These are phyloP conservation scores for Passer montanus DNA, from an alignment of 2,113 vertebrate species.

Conservation along the genomic window DNA sequence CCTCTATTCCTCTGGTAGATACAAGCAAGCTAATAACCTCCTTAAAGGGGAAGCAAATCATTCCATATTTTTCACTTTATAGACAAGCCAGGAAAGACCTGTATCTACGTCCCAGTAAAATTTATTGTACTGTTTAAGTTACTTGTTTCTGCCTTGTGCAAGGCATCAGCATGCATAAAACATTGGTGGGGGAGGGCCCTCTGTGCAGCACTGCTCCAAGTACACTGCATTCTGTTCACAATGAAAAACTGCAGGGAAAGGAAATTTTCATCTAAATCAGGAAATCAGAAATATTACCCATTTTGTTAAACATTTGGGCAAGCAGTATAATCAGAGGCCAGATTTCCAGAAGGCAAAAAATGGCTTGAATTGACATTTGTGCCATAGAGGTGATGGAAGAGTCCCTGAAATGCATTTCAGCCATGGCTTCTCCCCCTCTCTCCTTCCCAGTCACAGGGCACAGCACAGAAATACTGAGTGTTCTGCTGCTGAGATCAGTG, in stretches of 20 bases:
- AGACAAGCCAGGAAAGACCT: conserved; percentile 67
- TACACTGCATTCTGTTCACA: not conserved
- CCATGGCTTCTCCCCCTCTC: not conserved
- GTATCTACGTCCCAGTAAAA: conserved; percentile 59
- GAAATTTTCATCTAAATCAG: not conserved
- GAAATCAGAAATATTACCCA: not conserved
- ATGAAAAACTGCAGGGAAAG: not conserved
- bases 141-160: conserved; percentile 58
- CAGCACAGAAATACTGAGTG: not conserved
- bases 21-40: conserved; percentile 73
- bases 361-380: not conserved
- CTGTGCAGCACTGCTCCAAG: not conserved
- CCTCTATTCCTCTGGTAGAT: conserved; percentile 63
- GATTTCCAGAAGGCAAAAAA: not conserved
- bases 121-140: conserved; percentile 71
- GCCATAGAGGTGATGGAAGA: not conserved
- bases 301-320: conserved; percentile 16
- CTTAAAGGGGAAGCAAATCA: conserved; percentile 72
- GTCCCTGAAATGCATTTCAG: not conserved
- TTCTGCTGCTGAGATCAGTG: not conserved
- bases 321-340: not conserved
- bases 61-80: conserved; percentile 72
- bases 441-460: not conserved
- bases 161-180: conserved; percentile 44
- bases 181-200: not conserved